These are phyloP conservation scores for Druon quercuslanigerum DNA, from an alignment of 1,140 invertebrate genomes.

Conservation along the genomic window DNA sequence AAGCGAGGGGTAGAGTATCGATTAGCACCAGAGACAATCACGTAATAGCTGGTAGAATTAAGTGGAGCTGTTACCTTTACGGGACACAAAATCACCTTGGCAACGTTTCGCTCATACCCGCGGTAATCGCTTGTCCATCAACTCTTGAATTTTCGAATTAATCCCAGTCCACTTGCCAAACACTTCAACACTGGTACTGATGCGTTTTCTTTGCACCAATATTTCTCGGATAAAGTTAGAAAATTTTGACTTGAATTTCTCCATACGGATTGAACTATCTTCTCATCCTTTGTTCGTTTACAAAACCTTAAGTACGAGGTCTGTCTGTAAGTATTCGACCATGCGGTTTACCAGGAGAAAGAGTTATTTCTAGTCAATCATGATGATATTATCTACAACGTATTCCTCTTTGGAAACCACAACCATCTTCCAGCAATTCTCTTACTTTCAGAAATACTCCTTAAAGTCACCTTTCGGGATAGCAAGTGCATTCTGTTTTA, in stretches of 20 bases:
- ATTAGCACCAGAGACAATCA: slow-evolving; percentile 24
- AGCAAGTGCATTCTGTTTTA: too few relatives aligned
- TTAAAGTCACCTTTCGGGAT: too few relatives aligned
- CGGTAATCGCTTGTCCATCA: slow-evolving; percentile 17
- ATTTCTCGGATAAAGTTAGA: background rate
- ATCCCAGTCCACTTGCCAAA: slow-evolving; percentile 10
- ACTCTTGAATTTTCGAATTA: slow-evolving; percentile 9
- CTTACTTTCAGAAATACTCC: too few relatives aligned
- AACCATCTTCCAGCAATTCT: too few relatives aligned
- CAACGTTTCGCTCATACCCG: background rate
- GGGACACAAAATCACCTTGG: slow-evolving; percentile 25
- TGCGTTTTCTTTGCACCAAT: slow-evolving; percentile 4
- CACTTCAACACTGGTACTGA: slow-evolving; percentile 7
- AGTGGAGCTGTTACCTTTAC: slow-evolving; percentile 26
- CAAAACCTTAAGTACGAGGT: too few relatives aligned
- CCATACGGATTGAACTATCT: too few relatives aligned
- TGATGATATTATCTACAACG: too few relatives aligned
- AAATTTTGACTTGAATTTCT: background rate
- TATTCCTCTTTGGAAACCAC: too few relatives aligned
- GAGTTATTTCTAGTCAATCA: too few relatives aligned
- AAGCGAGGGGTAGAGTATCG: slow-evolving; percentile 2
- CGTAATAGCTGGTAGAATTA: slow-evolving; percentile 20
- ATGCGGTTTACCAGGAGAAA: too few relatives aligned
- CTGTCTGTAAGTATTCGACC: too few relatives aligned
- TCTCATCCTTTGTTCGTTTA: too few relatives aligned